Percentiles rank a stretch among this genome's conserved stretches.
Evolutionary conservation across 2,797 vertebrate species (phyloP).

Genomic region (Bufotes viridis): DNA sequence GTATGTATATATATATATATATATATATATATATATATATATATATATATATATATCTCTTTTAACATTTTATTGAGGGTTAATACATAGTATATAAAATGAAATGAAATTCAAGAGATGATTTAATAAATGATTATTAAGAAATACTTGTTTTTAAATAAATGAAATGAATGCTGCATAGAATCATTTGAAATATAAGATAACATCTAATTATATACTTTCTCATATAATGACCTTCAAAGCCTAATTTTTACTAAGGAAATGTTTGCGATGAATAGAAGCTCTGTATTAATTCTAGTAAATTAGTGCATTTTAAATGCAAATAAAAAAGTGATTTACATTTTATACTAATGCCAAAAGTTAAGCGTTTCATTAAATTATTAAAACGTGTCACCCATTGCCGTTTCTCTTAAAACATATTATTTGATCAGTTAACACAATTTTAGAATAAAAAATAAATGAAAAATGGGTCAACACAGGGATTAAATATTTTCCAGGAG

Average conservation of each 20-base stretch:
- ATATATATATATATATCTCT: too few species aligned
- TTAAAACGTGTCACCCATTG: slow-evolving; percentile 25
- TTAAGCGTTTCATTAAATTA: slow-evolving; percentile 28
- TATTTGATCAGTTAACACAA: slow-evolving; percentile 5
- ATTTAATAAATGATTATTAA: neutral
- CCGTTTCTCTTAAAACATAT: slow-evolving; percentile 17
- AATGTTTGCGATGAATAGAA: slow-evolving; percentile 30
- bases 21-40: too few species aligned
- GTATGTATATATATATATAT: too few species aligned
- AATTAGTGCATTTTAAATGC: slow-evolving; percentile 26
- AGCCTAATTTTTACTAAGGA: slow-evolving; percentile 27
- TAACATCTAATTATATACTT: slow-evolving; percentile 39
- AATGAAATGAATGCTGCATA: slow-evolving; percentile 25
- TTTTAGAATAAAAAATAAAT: neutral
- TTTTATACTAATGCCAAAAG: slow-evolving; percentile 40
- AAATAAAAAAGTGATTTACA: slow-evolving; percentile 29
- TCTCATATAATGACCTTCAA: slow-evolving; percentile 42
- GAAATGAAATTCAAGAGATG: neutral
- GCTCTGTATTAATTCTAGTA: slow-evolving; percentile 12
- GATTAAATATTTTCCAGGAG: slow-evolving; percentile 3
- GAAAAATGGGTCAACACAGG: neutral
- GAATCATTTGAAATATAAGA: slow-evolving; percentile 21
- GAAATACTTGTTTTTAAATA: slow-evolving; percentile 27
- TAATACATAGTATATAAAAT: too few species aligned
- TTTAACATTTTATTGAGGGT: too few species aligned